A percentile compares a stretch with the other conserved stretches of the same genome.
Conservation (phyloP, 2,888 invertebrate genomes). For the Amphipoea oculea region DNA sequence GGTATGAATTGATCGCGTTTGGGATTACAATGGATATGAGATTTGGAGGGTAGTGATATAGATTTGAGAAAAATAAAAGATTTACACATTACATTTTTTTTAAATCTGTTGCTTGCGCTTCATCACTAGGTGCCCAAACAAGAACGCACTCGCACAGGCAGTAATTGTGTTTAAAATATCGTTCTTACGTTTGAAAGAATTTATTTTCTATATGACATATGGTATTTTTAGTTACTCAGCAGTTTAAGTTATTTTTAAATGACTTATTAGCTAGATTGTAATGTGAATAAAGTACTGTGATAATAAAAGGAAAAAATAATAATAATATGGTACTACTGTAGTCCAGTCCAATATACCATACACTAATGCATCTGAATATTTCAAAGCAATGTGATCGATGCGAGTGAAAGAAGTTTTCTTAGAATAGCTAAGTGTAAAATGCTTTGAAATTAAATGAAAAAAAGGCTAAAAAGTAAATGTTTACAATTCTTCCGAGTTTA, state of each 20-base stretch:
- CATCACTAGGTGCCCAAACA: too few relatives aligned
- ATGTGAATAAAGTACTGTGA: background rate
- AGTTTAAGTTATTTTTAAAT: background rate
- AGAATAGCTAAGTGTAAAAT: constrained; percentile 24
- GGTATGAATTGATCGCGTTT: constrained; percentile 52
- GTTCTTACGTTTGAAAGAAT: background rate
- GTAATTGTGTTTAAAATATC: background rate
- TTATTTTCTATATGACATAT: background rate
- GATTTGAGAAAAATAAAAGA: background rate
- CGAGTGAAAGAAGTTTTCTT: constrained; percentile 23
- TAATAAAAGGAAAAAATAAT: background rate
- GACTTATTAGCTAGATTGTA: background rate
- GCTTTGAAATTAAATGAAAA: constrained; percentile 29
- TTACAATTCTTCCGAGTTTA: constrained; percentile 36
- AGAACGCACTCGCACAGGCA: background rate
- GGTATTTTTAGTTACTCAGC: background rate
- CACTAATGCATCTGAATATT: constrained; percentile 22
- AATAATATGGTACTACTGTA: background rate
- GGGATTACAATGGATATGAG: constrained; percentile 24
- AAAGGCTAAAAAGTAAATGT: constrained; percentile 46
- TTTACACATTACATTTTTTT: too few relatives aligned
- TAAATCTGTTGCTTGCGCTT: too few relatives aligned
- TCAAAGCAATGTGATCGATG: constrained; percentile 35
- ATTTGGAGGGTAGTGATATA: background rate
- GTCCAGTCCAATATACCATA: background rate